phyloP scores from a whole-genome alignment of 1,140 invertebrate genomes.

The Steinernema khuongi region DNA sequence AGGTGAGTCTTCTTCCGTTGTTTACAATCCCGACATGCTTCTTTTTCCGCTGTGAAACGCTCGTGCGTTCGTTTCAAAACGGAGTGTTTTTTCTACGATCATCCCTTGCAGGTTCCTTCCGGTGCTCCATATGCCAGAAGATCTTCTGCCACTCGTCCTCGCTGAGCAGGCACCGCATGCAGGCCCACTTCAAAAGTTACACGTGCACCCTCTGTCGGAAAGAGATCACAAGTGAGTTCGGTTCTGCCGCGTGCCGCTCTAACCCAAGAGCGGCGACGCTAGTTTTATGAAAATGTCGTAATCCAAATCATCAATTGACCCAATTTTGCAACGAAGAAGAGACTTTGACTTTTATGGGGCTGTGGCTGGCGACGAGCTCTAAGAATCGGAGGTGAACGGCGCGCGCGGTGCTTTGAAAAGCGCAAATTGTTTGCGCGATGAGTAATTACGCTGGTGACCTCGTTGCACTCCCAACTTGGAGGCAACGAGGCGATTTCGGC shows the following conservation, averaged over 20 bases:
- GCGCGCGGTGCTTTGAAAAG: slow-evolving; percentile 15
- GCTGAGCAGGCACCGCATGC: slow-evolving; percentile 56
- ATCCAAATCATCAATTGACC: slow-evolving; percentile 17
- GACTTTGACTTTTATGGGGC: slow-evolving; percentile 16
- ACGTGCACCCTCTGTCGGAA: slow-evolving; percentile 57
- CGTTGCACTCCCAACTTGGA: slow-evolving; percentile 9
- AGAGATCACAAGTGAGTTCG: slow-evolving; percentile 57
- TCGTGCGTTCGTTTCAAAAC: slow-evolving; percentile 1
- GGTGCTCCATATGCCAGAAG: slow-evolving; percentile 55
- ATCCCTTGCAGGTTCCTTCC: slow-evolving; percentile 47
- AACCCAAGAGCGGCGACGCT: background rate
- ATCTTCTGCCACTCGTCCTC: slow-evolving; percentile 59
- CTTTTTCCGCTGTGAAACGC: slow-evolving; percentile 19
- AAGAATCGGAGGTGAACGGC: slow-evolving; percentile 15
- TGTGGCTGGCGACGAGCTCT: slow-evolving; percentile 2
- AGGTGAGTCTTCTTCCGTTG: slow-evolving; percentile 38
- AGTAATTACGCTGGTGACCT: slow-evolving; percentile 14
- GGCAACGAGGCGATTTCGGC: slow-evolving; percentile 11
- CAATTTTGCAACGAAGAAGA: slow-evolving; percentile 12
- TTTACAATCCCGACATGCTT: slow-evolving; percentile 17
- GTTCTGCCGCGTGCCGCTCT: background rate
- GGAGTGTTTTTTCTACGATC: slow-evolving; percentile 9
- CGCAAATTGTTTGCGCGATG: slow-evolving; percentile 16
- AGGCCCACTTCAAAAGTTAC: slow-evolving; percentile 58
- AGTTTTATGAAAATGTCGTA: slow-evolving; percentile 13